A percentile compares a stretch with the other conserved stretches of the same genome.
phyloP scores from a whole-genome alignment of 2,888 invertebrate species.

The Diadromus collaris region DNA sequence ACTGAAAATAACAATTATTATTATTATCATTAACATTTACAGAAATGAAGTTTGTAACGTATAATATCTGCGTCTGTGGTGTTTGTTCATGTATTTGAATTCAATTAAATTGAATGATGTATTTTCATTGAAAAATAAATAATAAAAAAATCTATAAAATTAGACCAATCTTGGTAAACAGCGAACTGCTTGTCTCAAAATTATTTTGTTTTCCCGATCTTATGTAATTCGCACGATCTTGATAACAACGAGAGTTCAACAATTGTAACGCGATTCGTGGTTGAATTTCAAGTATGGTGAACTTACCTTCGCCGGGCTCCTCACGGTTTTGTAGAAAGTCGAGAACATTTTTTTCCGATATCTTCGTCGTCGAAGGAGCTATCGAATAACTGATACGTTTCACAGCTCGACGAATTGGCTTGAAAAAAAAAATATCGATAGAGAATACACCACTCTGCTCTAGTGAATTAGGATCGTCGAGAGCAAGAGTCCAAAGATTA shows the following conservation, averaged over 20 bases:
- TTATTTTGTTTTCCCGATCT: not conserved
- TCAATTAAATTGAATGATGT: too few relatives aligned
- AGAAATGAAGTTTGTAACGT: too few relatives aligned
- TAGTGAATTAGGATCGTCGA: constrained; percentile 20
- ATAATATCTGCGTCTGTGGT: too few relatives aligned
- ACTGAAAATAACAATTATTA: constrained; percentile 78
- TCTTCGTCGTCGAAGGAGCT: not conserved
- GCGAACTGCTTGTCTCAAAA: not conserved
- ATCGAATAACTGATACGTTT: not conserved
- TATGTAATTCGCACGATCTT: not conserved
- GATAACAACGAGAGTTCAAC: not conserved
- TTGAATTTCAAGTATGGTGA: not conserved
- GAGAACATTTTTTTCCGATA: constrained; percentile 48
- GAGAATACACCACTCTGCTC: not conserved
- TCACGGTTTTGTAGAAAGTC: constrained; percentile 53
- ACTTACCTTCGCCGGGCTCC: constrained; percentile 51
- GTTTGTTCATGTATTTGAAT: too few relatives aligned
- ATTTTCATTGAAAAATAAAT: not conserved
- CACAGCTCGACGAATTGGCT: not conserved
- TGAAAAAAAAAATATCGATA: not conserved
- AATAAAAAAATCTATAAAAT: constrained; percentile 3
- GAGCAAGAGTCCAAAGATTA: constrained; percentile 50
- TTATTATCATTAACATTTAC: too few relatives aligned
- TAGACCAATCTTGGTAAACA: too few relatives aligned
- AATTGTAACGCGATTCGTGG: not conserved